Percentiles rank a stretch among this genome's conserved stretches.
Evolutionary conservation across 2,797 vertebrate species (phyloP).

Genomic region (Percopsis omiscomaycus): DNA sequence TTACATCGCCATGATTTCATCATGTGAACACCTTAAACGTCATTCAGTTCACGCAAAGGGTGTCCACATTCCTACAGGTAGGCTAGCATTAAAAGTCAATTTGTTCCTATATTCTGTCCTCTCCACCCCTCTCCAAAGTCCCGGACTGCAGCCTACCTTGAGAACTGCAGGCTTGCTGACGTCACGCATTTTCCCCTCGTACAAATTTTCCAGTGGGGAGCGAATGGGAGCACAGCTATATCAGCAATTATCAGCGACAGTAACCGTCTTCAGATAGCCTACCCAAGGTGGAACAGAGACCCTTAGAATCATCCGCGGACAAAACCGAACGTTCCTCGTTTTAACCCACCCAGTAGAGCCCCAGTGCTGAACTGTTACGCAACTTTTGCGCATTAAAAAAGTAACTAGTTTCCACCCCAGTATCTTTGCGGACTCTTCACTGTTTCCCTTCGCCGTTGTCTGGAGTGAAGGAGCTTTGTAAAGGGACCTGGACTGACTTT

Average conservation of each 20-base stretch:
- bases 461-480: conserved; percentile 29
- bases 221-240: conserved; percentile 68
- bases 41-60: conserved; percentile 25
- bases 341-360: neutral
- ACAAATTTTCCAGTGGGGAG: conserved; percentile 73
- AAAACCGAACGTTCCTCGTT: neutral
- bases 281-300: conserved; percentile 27
- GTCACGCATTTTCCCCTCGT: conserved; percentile 63
- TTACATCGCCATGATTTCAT: too few relatives aligned
- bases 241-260: conserved; percentile 73
- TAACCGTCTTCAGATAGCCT: conserved; percentile 49
- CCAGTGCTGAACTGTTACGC: neutral
- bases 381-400: conserved; percentile 29
- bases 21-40: too few relatives aligned
- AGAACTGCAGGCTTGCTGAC: conserved; percentile 64
- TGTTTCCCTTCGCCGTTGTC: conserved; percentile 31
- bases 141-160: conserved; percentile 63
- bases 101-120: neutral
- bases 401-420: too few relatives aligned
- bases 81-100: conserved; percentile 2
- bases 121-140: conserved; percentile 36
- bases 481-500: conserved; percentile 42
- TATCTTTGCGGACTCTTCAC: conserved; percentile 47
- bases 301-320: conserved; percentile 2
- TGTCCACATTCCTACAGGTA: neutral